Percentiles rank a stretch among this genome's conserved stretches.
phyloP scores from a whole-genome alignment of 2,888 invertebrate species.

The Parascotia fuliginaria region DNA sequence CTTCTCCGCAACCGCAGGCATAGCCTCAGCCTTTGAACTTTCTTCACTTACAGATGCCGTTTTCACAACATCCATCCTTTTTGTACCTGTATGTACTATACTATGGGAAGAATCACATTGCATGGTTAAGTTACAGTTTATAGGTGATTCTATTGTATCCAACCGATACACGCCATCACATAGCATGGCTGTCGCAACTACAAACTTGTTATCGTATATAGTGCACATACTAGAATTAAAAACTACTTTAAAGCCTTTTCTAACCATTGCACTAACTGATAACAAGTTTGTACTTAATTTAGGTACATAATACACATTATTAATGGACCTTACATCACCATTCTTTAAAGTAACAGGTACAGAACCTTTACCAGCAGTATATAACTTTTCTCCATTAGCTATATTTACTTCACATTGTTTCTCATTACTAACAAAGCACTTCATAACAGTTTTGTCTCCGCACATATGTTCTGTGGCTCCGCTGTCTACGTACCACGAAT shows the following conservation, averaged over 20 bases:
- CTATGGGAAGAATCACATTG: no score
- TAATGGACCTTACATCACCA: conserved; percentile 1
- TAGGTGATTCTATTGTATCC: not conserved
- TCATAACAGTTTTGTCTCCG: not conserved
- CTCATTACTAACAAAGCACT: not conserved
- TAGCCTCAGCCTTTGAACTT: no score
- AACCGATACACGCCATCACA: conserved; percentile 8
- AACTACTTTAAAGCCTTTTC: conserved; percentile 2
- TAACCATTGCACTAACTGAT: not conserved
- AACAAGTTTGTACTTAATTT: conserved; percentile 1
- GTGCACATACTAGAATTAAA: conserved; percentile 8
- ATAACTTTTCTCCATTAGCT: conserved; percentile 8
- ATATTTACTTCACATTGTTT: not conserved
- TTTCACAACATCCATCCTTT: no score
- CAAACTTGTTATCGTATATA: not conserved
- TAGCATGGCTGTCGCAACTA: conserved; percentile 1
- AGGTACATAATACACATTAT: conserved; percentile 6
- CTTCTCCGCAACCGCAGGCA: no score
- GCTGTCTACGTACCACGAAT: conserved; percentile 10
- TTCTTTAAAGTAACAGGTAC: conserved; percentile 1
- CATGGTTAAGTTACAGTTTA: no score
- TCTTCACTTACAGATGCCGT: no score
- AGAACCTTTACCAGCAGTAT: conserved; percentile 4
- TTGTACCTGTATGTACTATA: no score
- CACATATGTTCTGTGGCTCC: conserved; percentile 14